Base-by-base conservation (phyloP, 1,140 invertebrate species). In the Mamestra configurata region DNA sequence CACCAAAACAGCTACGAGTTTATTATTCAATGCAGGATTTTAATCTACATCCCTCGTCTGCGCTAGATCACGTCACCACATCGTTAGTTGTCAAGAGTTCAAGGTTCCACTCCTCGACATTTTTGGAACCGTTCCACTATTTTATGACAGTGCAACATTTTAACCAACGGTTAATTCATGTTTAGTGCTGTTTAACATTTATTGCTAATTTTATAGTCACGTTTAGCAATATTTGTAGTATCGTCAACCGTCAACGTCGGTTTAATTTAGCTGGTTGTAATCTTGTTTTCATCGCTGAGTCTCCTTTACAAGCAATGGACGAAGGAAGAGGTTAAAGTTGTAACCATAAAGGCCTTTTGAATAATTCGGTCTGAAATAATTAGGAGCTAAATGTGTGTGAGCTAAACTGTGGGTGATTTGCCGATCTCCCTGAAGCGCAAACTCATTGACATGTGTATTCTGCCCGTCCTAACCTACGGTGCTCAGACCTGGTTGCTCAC, bases 181-280 rank as follows among this genome's bases (percentile, higher is more conserved):
- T 66, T 66, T 66, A 66, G 20, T 59, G 24, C 11, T 57, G 22
- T 10, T 59, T 27, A 20, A 59, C 55, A 59, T 59, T 59, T 59
- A 59, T 27, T 24, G 55, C 15, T 11, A 59, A 59, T 24, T 57
- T 57, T 57, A 59, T 31, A 15, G 55, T 59, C 15, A 59, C 15
- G 13, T 59, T 59, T 31, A 59, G 24, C 8, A 11, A 4, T 24
- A 57, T 24, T 22, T 57, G 51, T 55, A 0, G 11, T 20, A 22
- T 22, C 10, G 10, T 4, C 0, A 15, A n/a, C 15, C 15, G n/a
- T 49, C 15, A 49, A 0, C 13, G 1, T n/a, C 15, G 0, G 15
- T 49, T 49, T n/a, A 15, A 15, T n/a, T 49, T 13, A 13, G 11
- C 8, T 11, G 6, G 35, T 43, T 43, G 1, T 43, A 2, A 43